Base-by-base conservation (phyloP, 2,888 invertebrate species). In the Eurois occulta region DNA sequence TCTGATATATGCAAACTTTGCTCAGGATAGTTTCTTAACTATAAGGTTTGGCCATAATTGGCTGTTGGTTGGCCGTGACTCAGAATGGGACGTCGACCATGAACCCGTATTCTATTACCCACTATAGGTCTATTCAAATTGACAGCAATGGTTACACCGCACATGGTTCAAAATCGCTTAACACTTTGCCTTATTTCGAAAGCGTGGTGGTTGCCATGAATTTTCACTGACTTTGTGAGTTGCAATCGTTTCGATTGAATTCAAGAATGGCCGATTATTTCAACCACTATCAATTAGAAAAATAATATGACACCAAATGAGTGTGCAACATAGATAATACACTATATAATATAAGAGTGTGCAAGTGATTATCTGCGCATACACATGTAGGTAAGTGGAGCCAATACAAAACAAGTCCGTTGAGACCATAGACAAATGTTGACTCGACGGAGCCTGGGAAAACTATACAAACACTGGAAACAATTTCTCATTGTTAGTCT, bases 401-500 rank as follows among this genome's bases (percentile, higher is more conserved):
- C 38, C 8, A 71, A 71, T 76, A 43, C 75, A 84, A 76, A 84
- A 81, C 84, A 84, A 65, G 46, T 58, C 0, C 35, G 35, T 67
- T 84, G 70, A 71, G 83, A 77, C 87, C 83, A 83, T 88, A 85
- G 85, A 84, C 67, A 64, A 69, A n/a, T 79, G 76, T 85, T 82
- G 79, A 76, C 55, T 75, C 38, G 68, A 28, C 38, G 1, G 24
- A 74, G 80, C 87, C 78, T 87, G 87, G 75, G 87, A 87, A 87
- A 81, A 52, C 21, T 16, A 43, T 28, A 18, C 74, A 78, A 80
- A 77, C 77, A 74, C 24, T 68, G 75, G 60, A 70, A 75, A 77
- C 73, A 78, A 81, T 52, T 77, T 79, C 72, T 38, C 78, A 80
- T 86, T 86, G 87, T 83, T 21, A 77, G 70, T 70, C 86, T 83